A percentile compares a stretch with the other conserved stretches of the same genome.
These are phyloP conservation scores for Peromyscus maniculatus DNA, from an alignment of 2,113 vertebrate genomes.

Conservation along the genomic window DNA sequence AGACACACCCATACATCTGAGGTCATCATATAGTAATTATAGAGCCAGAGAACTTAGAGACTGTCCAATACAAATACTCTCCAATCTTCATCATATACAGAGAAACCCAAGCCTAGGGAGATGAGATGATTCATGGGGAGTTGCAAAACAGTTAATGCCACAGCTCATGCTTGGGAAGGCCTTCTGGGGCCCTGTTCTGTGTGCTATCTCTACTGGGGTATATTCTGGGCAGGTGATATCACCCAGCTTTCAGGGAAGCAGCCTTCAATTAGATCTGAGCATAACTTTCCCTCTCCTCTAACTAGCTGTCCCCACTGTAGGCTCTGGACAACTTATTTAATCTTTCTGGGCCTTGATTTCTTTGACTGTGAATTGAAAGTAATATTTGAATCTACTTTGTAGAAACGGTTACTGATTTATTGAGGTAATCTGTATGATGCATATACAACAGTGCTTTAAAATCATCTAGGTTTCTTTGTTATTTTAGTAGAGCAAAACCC, in stretches of 20 bases:
- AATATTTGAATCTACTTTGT: background rate
- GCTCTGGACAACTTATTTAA: background rate
- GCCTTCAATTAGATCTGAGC: background rate
- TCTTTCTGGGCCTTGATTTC: background rate
- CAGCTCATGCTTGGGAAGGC: background rate
- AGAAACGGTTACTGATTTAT: background rate
- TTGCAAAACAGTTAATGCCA: background rate
- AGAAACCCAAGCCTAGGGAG: background rate
- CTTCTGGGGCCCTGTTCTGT: background rate
- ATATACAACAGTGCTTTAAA: background rate
- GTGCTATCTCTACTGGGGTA: background rate
- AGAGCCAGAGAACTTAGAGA: conserved; percentile 47
- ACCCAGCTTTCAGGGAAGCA: background rate
- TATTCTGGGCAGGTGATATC: background rate
- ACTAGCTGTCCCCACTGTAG: background rate
- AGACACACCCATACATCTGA: background rate
- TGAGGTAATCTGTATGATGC: background rate
- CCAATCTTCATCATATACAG: conserved; percentile 29
- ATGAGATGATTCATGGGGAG: background rate
- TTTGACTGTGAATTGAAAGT: background rate
- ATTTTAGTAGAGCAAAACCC: background rate
- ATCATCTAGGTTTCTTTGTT: background rate
- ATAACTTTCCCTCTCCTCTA: background rate
- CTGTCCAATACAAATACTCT: background rate
- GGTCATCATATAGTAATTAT: conserved; percentile 21